A percentile compares a stretch with the other conserved stretches of the same genome.
Conservation (phyloP, 2,797 vertebrate genomes). For the Xiphophorus birchmanni region DNA sequence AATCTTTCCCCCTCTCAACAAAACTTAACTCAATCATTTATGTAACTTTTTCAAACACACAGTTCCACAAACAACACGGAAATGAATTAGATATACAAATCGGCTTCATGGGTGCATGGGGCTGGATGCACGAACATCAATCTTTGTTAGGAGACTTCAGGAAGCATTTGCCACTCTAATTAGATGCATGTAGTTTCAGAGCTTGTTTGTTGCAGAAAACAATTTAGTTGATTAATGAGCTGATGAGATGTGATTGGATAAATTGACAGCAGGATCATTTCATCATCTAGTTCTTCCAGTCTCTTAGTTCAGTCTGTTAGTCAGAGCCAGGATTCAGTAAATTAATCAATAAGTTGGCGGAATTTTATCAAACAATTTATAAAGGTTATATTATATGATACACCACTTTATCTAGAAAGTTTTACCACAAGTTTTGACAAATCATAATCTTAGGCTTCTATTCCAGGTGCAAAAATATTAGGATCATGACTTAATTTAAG, state of each 20-base stretch:
- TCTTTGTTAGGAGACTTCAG: slow-evolving; percentile 56
- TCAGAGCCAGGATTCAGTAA: slow-evolving; percentile 18
- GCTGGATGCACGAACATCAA: slow-evolving; percentile 52
- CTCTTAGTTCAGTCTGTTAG: slow-evolving; percentile 22
- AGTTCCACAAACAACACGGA: background rate
- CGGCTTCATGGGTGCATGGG: slow-evolving; percentile 10
- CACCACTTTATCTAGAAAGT: background rate
- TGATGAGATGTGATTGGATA: slow-evolving; percentile 58
- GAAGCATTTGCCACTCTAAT: slow-evolving; percentile 60
- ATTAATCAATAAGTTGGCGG: slow-evolving; percentile 8
- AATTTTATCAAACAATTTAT: background rate
- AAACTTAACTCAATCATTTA: background rate
- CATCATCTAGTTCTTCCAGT: slow-evolving; percentile 47
- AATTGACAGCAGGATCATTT: slow-evolving; percentile 61
- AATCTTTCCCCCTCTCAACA: background rate
- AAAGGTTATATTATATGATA: background rate
- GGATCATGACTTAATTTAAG: background rate
- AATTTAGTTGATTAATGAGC: slow-evolving; percentile 58
- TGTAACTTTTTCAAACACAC: background rate
- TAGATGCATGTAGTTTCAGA: slow-evolving; percentile 46
- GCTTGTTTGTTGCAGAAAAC: slow-evolving; percentile 51
- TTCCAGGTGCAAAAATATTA: background rate
- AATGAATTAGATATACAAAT: background rate
- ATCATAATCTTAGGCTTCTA: background rate
- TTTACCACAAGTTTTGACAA: background rate